These are phyloP conservation scores for Orestias chungarensis DNA, from an alignment of 2,797 vertebrate genomes.

Conservation along the genomic window DNA sequence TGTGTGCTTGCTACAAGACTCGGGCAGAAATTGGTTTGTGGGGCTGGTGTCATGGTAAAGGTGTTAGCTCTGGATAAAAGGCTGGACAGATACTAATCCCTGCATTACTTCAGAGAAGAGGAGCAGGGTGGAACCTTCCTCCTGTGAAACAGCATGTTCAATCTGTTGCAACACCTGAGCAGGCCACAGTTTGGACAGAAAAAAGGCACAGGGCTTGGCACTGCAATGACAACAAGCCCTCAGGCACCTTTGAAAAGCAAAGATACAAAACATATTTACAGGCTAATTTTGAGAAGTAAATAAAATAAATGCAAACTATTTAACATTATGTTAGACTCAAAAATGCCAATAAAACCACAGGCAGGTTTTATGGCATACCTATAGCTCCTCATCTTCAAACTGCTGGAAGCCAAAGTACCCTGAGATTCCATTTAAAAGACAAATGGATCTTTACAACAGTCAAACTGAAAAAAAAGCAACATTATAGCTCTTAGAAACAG, in stretches of 20 bases:
- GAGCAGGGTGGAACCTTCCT: constrained; percentile 51
- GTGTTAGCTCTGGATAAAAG: constrained; percentile 67
- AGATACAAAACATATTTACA: constrained; percentile 4
- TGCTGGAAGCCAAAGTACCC: constrained; percentile 19
- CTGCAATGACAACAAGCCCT: constrained; percentile 26
- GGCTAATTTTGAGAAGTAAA: constrained; percentile 2
- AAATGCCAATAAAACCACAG: constrained; percentile 5
- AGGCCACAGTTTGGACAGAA: constrained; percentile 31
- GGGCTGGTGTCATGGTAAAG: constrained; percentile 60
- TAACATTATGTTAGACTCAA: background rate
- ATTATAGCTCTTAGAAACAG: constrained; percentile 14
- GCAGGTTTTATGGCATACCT: background rate
- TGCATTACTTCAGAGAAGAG: constrained; percentile 40
- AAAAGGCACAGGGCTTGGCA: constrained; percentile 37
- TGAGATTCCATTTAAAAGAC: constrained; percentile 35
- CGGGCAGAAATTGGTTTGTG: constrained; percentile 58
- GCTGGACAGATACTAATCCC: constrained; percentile 66
- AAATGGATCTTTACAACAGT: constrained; percentile 36
- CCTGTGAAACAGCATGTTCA: constrained; percentile 62
- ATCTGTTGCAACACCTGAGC: constrained; percentile 69
- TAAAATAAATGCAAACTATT: background rate
- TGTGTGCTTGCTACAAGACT: constrained; percentile 56
- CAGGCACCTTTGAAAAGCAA: constrained; percentile 35
- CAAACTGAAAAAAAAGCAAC: constrained; percentile 6
- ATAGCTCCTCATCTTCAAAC: constrained; percentile 16